These are phyloP conservation scores for Hucho hucho DNA, from an alignment of 2,113 vertebrate species.

Conservation along the genomic window DNA sequence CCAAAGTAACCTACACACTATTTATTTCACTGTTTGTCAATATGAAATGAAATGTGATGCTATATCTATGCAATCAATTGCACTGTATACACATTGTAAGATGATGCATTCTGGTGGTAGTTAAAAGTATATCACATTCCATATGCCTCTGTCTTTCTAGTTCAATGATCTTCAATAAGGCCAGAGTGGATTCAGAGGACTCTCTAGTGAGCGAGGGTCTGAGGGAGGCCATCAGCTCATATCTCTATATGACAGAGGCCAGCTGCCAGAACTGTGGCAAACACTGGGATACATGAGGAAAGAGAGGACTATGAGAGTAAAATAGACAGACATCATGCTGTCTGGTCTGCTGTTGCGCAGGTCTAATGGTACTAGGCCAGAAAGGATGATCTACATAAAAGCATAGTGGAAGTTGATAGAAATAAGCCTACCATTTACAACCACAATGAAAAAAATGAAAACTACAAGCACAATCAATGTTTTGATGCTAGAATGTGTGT, in stretches of 20 bases:
- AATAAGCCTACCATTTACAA: neutral
- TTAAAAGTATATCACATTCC: neutral
- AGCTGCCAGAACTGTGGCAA: slow-evolving; percentile 26
- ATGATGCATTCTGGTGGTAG: neutral
- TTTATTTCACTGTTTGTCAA: neutral
- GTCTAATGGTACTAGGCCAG: neutral
- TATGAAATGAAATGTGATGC: neutral
- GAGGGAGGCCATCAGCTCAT: slow-evolving; percentile 83
- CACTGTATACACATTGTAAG: neutral
- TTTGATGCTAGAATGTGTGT: neutral
- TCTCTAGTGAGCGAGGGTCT: slow-evolving; percentile 83
- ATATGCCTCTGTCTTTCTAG: slow-evolving; percentile 50
- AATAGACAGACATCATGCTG: slow-evolving; percentile 6
- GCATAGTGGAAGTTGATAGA: neutral
- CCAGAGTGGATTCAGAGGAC: slow-evolving; percentile 38
- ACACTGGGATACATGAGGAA: slow-evolving; percentile 50
- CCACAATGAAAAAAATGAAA: neutral
- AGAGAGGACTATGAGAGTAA: neutral
- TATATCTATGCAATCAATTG: neutral
- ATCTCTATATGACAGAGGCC: slow-evolving; percentile 74
- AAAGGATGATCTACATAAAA: neutral
- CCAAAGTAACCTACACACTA: neutral
- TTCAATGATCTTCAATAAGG: slow-evolving; percentile 68
- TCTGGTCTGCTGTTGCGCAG: neutral
- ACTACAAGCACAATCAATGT: neutral